Conservation (phyloP, 2,113 vertebrate species). For the Dipodomys merriami region DNA sequence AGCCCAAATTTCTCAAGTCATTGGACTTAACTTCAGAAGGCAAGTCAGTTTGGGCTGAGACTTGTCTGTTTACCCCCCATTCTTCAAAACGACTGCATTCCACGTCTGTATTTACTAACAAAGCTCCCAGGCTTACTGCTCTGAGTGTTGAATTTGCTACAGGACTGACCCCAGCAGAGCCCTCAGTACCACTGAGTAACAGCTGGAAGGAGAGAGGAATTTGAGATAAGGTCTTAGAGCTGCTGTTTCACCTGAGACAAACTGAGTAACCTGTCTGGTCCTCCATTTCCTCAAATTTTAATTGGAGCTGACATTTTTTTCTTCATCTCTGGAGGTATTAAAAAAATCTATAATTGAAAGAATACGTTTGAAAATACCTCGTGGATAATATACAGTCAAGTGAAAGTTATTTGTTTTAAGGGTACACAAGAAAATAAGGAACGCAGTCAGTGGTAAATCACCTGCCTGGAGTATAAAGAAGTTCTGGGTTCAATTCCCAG, state of each 20-base stretch:
- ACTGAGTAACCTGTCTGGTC: background rate
- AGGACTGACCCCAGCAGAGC: background rate
- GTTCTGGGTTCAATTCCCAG: background rate
- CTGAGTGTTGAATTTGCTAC: background rate
- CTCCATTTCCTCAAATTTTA: slow-evolving; percentile 36
- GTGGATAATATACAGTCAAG: background rate
- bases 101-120: slow-evolving; percentile 4
- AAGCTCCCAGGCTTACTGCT: background rate
- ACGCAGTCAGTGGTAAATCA: too few species aligned
- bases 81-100: background rate
- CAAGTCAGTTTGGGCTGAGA: background rate
- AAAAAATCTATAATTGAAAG: slow-evolving; percentile 17
- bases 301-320: background rate
- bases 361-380: background rate
- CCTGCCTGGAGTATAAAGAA: background rate
- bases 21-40: slow-evolving; percentile 45
- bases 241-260: slow-evolving; percentile 27
- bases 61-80: background rate
- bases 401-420: slow-evolving; percentile 2
- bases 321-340: background rate
- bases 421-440: background rate
- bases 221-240: background rate
- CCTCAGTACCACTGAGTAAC: background rate
- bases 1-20: slow-evolving; percentile 14
- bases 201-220: background rate